phyloP scores from a whole-genome alignment of 2,113 vertebrate genomes.

The Collichthys lucidus region DNA sequence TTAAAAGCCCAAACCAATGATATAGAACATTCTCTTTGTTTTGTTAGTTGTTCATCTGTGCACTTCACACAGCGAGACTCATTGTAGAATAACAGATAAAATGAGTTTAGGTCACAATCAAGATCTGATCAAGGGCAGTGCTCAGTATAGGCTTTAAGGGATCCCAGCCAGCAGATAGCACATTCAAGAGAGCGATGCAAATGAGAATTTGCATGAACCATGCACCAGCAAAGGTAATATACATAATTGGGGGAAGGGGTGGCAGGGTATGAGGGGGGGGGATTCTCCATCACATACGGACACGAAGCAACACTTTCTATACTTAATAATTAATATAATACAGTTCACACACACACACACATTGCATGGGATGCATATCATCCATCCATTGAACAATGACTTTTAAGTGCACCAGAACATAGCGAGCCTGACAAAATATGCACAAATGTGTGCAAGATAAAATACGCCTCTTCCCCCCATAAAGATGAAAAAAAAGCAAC shows the following conservation, averaged over 20 bases:
- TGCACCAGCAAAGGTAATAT: conserved; percentile 78
- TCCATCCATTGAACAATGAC: conserved; percentile 75
- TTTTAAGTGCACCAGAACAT: conserved; percentile 73
- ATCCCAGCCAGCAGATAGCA: conserved; percentile 66
- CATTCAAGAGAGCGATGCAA: conserved; percentile 71
- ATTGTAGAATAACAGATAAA: conserved; percentile 46
- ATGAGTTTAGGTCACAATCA: conserved; percentile 64
- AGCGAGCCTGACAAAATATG: conserved; percentile 63
- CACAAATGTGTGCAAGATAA: conserved; percentile 71
- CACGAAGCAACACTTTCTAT: conserved; percentile 79
- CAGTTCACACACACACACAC: conserved; percentile 48
- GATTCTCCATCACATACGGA: conserved; percentile 72
- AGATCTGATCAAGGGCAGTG: conserved; percentile 74
- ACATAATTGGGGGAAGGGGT: conserved; percentile 76
- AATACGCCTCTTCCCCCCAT: conserved; percentile 54
- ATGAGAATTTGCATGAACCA: conserved; percentile 79
- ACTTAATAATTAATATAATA: conserved; percentile 79
- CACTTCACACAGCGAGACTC: conserved; percentile 35
- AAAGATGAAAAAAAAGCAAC: conserved; percentile 60
- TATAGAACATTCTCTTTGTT: conserved; percentile 28
- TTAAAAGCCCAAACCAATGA: conserved; percentile 30
- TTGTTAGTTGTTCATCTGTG: conserved; percentile 37
- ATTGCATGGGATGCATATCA: conserved; percentile 69
- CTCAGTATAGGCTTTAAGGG: conserved; percentile 59
- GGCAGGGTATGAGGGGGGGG: neutral